These are phyloP conservation scores for Ascidia mentula DNA, from an alignment of 23 tunicate genomes.

Conservation along the genomic window DNA sequence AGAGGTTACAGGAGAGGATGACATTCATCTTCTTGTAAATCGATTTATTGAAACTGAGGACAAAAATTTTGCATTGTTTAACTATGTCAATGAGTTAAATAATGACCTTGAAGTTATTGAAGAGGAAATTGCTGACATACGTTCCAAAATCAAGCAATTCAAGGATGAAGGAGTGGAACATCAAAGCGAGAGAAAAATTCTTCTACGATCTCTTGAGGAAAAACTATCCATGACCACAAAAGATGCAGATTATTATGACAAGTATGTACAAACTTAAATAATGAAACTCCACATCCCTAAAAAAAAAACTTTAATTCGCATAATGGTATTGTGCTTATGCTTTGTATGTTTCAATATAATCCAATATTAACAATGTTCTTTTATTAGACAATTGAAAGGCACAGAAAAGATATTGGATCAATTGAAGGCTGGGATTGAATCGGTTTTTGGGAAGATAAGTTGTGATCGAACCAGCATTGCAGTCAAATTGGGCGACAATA, in stretches of 20 bases:
- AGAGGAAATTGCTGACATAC: slow-evolving; percentile 69
- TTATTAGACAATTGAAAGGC: slow-evolving; percentile 74
- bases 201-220: slow-evolving; percentile 53
- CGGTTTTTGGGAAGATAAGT: slow-evolving; percentile 88
- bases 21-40: slow-evolving; percentile 69
- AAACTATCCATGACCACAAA: slow-evolving; percentile 52
- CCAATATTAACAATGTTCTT: background rate
- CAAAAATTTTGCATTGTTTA: slow-evolving; percentile 89
- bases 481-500: slow-evolving; percentile 74
- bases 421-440: slow-evolving; percentile 84
- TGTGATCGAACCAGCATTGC: slow-evolving; percentile 75
- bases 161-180: slow-evolving; percentile 90
- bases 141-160: slow-evolving; percentile 54
- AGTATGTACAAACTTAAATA: slow-evolving; percentile 26
- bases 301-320: background rate
- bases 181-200: slow-evolving; percentile 72
- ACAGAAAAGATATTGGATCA: slow-evolving; percentile 85
- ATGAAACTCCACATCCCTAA: background rate
- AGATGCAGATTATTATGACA: slow-evolving; percentile 79
- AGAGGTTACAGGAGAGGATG: slow-evolving; percentile 88
- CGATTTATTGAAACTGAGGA: slow-evolving; percentile 87
- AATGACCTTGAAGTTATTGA: slow-evolving; percentile 74
- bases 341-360: background rate
- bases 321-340: background rate
- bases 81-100: slow-evolving; percentile 89